Conservation (phyloP, 2,888 invertebrate genomes). For the Acanthoscelides obtectus region DNA sequence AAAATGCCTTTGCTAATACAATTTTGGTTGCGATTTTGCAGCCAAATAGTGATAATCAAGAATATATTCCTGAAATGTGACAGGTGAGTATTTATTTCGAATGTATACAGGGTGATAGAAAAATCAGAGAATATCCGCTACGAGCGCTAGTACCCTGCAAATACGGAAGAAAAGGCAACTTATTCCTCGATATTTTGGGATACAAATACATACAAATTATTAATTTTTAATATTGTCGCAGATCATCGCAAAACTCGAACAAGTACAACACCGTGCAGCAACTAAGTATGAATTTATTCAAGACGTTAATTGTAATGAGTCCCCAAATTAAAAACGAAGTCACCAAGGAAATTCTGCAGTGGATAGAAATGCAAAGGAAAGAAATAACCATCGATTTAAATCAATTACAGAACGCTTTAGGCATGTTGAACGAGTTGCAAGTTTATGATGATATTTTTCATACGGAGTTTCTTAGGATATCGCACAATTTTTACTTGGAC, state of each 20-base stretch:
- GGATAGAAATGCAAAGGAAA: constrained; percentile 86
- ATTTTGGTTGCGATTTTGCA: constrained; percentile 90
- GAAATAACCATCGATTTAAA: constrained; percentile 85
- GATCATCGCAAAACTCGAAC: constrained; percentile 87
- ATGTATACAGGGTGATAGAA: no score
- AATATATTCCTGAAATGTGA: constrained; percentile 96
- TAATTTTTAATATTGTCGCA: not conserved
- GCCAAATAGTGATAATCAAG: constrained; percentile 94
- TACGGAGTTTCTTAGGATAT: constrained; percentile 79
- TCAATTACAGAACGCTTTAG: constrained; percentile 80
- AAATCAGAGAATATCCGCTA: no score
- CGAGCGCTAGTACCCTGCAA: no score
- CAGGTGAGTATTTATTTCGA: constrained; percentile 36
- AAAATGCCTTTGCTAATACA: constrained; percentile 85
- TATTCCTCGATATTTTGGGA: no score
- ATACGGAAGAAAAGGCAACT: no score
- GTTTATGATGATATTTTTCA: constrained; percentile 83
- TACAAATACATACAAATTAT: no score
- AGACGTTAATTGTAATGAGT: constrained; percentile 84
- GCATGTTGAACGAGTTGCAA: constrained; percentile 93
- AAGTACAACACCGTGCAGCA: constrained; percentile 84
- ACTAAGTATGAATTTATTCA: constrained; percentile 88
- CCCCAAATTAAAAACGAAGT: constrained; percentile 79
- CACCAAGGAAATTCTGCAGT: constrained; percentile 79
- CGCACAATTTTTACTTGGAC: constrained; percentile 82